Evolutionary conservation across 1,140 invertebrate species (phyloP).

Genomic region (Panagrolaimus sp.): DNA sequence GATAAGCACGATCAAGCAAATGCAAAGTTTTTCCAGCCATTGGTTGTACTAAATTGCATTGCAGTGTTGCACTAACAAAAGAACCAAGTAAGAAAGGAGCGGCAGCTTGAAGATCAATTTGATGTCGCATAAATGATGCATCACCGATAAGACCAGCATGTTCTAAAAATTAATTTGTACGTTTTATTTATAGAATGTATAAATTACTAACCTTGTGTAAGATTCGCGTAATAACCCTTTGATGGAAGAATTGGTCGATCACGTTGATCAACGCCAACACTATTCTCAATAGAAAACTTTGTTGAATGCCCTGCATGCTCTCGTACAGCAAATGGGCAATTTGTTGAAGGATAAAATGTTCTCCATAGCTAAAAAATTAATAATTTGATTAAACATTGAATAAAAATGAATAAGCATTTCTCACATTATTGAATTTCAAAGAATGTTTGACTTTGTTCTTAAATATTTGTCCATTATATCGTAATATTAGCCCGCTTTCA

Average conservation of each 20-base stretch:
- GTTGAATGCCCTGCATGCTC: constrained; percentile 58
- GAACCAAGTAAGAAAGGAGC: constrained; percentile 39
- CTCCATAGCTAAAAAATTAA: constrained; percentile 48
- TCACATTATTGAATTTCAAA: constrained; percentile 48
- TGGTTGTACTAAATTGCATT: constrained; percentile 34
- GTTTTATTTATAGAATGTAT: constrained; percentile 9
- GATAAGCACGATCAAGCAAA: constrained; percentile 51
- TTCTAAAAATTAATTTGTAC: constrained; percentile 24
- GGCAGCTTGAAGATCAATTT: constrained; percentile 51
- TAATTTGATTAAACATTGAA: constrained; percentile 12
- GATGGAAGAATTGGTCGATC: constrained; percentile 50
- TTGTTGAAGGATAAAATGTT: constrained; percentile 33
- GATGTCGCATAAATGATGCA: constrained; percentile 47
- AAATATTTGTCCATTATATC: constrained; percentile 32
- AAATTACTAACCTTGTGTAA: neutral
- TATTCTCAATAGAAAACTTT: constrained; percentile 55
- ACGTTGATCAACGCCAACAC: constrained; percentile 38
- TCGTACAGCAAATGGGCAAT: constrained; percentile 50
- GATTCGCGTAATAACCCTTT: constrained; percentile 31
- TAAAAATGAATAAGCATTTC: constrained; percentile 19
- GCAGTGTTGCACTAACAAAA: constrained; percentile 43
- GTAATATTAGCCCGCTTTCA: constrained; percentile 50
- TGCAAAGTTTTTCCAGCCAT: constrained; percentile 47
- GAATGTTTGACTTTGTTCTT: constrained; percentile 37
- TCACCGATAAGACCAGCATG: constrained; percentile 52